phyloP scores from a whole-genome alignment of 2,113 vertebrate genomes.

The Glaucidium brasilianum region DNA sequence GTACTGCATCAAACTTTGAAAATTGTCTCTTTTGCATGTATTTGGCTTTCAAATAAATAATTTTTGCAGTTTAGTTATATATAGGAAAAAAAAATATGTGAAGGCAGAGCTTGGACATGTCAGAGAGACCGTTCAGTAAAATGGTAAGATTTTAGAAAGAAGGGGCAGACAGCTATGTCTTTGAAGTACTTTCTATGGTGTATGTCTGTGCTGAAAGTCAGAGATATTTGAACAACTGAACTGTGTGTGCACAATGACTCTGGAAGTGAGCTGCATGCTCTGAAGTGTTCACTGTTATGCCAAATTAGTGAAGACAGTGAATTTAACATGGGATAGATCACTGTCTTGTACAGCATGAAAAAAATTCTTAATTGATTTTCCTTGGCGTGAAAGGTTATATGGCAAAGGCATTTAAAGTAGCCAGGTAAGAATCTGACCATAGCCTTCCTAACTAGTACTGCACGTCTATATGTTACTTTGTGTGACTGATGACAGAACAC shows the following conservation, averaged over 20 bases:
- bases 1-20: neutral
- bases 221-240: neutral
- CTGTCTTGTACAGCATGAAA: neutral
- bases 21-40: neutral
- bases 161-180: neutral
- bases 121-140: neutral
- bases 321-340: neutral
- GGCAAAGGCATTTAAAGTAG: neutral
- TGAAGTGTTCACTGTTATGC: neutral
- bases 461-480: neutral
- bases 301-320: neutral
- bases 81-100: fast-evolving
- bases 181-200: neutral
- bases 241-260: neutral
- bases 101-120: neutral
- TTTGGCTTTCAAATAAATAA: neutral
- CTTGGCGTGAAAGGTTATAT: neutral
- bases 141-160: neutral
- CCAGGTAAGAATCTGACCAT: neutral
- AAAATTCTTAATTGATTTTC: neutral
- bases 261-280: neutral
- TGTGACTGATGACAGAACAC: neutral
- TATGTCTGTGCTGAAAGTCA: neutral
- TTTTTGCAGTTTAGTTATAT: neutral
- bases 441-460: neutral